These are phyloP conservation scores for Lysandra bellargus DNA, from an alignment of 2,888 invertebrate species.

Conservation along the genomic window DNA sequence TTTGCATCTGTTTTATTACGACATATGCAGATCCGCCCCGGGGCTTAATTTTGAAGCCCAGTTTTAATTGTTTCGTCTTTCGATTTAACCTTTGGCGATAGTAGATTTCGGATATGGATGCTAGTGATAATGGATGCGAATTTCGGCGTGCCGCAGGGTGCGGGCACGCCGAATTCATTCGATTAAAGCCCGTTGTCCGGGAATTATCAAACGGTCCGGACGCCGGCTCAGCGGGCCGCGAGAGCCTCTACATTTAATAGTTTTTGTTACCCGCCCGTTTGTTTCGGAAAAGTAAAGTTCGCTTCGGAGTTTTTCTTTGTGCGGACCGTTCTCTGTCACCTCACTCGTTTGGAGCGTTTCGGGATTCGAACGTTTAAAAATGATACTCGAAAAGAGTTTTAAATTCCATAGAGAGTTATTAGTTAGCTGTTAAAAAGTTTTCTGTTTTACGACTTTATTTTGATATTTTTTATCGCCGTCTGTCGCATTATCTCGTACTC, in stretches of 20 bases:
- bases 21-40: slow-evolving; percentile 67
- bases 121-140: slow-evolving; percentile 37
- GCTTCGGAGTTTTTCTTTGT: slow-evolving; percentile 48
- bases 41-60: slow-evolving; percentile 74
- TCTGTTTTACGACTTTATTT: slow-evolving; percentile 13
- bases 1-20: slow-evolving; percentile 80
- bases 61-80: slow-evolving; percentile 70
- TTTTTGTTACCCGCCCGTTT: slow-evolving; percentile 70
- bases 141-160: slow-evolving; percentile 31
- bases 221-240: slow-evolving; percentile 72
- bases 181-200: slow-evolving; percentile 77
- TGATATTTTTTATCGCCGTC: slow-evolving; percentile 1
- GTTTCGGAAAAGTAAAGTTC: slow-evolving; percentile 59
- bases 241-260: slow-evolving; percentile 73
- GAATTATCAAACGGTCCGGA: slow-evolving; percentile 79
- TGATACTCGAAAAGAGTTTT: slow-evolving; percentile 21
- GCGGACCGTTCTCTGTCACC: slow-evolving; percentile 56
- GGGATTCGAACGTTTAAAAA: slow-evolving; percentile 27
- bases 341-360: slow-evolving; percentile 40
- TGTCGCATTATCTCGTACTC: not conserved
- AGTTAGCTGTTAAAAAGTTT: slow-evolving; percentile 26
- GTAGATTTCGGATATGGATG: slow-evolving; percentile 33
- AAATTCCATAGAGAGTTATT: slow-evolving; percentile 13
- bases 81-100: slow-evolving; percentile 51
- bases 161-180: slow-evolving; percentile 60